Base-by-base conservation (phyloP, 2,888 invertebrate genomes). In the Thelaira solivaga region DNA sequence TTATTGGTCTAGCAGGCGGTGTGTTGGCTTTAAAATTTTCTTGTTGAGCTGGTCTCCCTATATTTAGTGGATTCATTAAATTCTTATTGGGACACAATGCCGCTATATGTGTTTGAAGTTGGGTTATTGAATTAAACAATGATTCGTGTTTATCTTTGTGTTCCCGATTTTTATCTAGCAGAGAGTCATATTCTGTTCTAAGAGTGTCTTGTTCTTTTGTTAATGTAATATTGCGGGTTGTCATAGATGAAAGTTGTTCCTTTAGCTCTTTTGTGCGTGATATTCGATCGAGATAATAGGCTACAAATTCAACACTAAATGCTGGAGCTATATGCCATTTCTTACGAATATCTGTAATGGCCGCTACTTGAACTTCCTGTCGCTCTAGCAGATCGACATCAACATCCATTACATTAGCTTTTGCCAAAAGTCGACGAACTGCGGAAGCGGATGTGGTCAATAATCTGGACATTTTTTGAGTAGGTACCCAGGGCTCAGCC, bases 311-410 rank as follows among this genome's bases (percentile, higher is more conserved):
- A 0, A 97, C 95, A 51, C 95, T 96, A 86, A 98, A 96, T 0
- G 98, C 97, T 0, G 97, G 97, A 0, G 96, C 94, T 77, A 98
- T 94, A 88, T 97, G 96, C 95, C 97, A 97, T 83, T 97, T 97
- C 83, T 96, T 96, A 8, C 96, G 92, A 4, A 96, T 94, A 85
- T 97, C 97, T 4, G 94, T 93, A 16, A 96, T 89, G 1, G 95
- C 94, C 55, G 95, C 93, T 83, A 93, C 90, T 90, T 96, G 95
- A 2, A 94, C 93, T 85, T 96, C 96, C 85, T 95, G 94, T 84
- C 95, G 93, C 86, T 96, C 96, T 71, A 95, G 86, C 0, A 94
- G 93, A 51, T 93, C 92, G 0, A 94, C 95, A 87, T 97, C 95
- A 0, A 97, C 93, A 2, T 97, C 97, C 94, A 97, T 96, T 36